Evolutionary conservation across 2,797 vertebrate genomes (phyloP), one percentile per base, ranked within the genome.

Genomic region (Neosalanx taihuensis): DNA sequence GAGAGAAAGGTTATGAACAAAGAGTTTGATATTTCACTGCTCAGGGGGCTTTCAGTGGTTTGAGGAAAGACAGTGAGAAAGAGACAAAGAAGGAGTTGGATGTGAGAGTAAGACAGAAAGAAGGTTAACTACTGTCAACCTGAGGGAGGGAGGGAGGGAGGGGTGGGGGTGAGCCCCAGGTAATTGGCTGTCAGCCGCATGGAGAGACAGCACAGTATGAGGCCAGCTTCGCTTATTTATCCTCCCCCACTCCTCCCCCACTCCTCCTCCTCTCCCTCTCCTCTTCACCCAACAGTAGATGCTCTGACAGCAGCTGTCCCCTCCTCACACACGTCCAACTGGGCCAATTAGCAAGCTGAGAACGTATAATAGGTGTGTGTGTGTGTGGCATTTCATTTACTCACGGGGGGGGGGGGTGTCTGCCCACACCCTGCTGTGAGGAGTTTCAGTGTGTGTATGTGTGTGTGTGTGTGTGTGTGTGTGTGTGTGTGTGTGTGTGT

Each of bases 141-240:
- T 75, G 74, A 70, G 74, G 78, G 72, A 78, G 35, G 29, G 33
- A 81, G 76, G 79, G 64, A n/a, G 56, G 69, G 72, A 51, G 72
- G 80, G 73, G 0, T n/a, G 69, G 76, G 75, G 69, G 17, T 78
- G 73, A 72, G 80, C 76, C 74, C 62, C 85, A 86, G 86, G 87
- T 91, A 91, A 92, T 92, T 91, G 85, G 83, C 85, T 90, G 84
- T 82, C 77, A 67, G 37, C 7, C 10, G 86, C 82, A 79, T 78
- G 72, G 80, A 82, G 78, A 72, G 78, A 72, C 35, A 4, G 72
- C 78, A 56, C 87, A 83, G 84, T 78, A 15, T 82, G 88, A 84
- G 78, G 67, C 67, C 53, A 72, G 46, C 78, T 84, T 79, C 76
- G 84, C 87, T 81, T 84, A 85, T 79, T 75, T 9, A 6, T 41